phyloP scores from a whole-genome alignment of 2,888 invertebrate species.

The Andrena haemorrhoa region DNA sequence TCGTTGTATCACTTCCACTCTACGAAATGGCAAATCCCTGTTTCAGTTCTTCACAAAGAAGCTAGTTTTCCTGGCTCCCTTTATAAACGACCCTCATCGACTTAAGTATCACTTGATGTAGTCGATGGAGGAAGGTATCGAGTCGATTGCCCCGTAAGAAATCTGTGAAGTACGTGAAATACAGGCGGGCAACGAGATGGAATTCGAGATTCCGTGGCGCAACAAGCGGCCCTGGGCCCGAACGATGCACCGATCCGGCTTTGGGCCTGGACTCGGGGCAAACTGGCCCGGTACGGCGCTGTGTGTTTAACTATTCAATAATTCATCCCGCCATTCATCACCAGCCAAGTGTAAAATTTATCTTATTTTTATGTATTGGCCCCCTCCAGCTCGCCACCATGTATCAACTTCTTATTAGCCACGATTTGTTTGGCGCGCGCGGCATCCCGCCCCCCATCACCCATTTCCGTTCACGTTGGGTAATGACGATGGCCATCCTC shows the following conservation, averaged over 20 bases:
- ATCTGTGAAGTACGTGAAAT: background rate
- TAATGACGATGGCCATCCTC: conserved; percentile 34
- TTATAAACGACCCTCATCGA: background rate
- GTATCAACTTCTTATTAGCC: conserved; percentile 81
- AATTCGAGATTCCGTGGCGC: conserved; percentile 44
- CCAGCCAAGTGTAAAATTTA: conserved; percentile 80
- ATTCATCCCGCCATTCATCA: conserved; percentile 82
- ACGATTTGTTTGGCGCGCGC: conserved; percentile 80
- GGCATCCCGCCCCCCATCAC: conserved; percentile 54
- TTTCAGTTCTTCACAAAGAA: background rate
- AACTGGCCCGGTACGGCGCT: conserved; percentile 71
- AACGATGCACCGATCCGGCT: conserved; percentile 68
- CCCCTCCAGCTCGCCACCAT: conserved; percentile 77
- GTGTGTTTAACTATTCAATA: conserved; percentile 82
- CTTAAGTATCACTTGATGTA: background rate
- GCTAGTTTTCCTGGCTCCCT: background rate
- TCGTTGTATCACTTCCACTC: background rate
- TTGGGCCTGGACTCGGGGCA: conserved; percentile 50
- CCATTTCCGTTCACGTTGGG: conserved; percentile 58
- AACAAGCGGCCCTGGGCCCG: conserved; percentile 69
- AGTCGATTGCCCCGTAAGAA: background rate
- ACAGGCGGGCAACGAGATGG: background rate
- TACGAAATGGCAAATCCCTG: background rate
- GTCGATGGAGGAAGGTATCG: background rate
- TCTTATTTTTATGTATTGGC: conserved; percentile 82